Evolutionary conservation across 2,888 invertebrate species (phyloP), one percentile per base, ranked within the genome.

Genomic region (Pardosa pseudoannulata): DNA sequence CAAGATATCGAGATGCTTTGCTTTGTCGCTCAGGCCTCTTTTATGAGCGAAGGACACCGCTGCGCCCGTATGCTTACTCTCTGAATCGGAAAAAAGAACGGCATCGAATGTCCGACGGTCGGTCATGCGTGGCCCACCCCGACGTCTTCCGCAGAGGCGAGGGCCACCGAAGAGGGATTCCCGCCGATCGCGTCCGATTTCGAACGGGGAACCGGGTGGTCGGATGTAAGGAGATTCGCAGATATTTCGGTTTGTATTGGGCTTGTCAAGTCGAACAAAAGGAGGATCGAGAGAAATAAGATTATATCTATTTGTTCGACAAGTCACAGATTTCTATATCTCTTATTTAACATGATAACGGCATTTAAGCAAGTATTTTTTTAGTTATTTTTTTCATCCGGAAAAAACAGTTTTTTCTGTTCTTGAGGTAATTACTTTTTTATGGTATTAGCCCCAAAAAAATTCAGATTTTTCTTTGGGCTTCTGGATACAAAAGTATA

Each of bases 171-270:
- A 56, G 23, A 23, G 23, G 56, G 56, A 23, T 56, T 56, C 56
- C 56, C 56, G 56, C 56, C 56, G 56, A 56, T 56, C 56, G 56
- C 56, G 56, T 56, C 56, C 56, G 56, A 56, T 56, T 56, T 56
- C 56, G 19, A 56, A 56, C 56, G 5, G 11, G 56, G 23, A 23
- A 46, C 7, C 5, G 9, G 9, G 5, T 46, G n/a, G 16, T 16
- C 23, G 23, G 56, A 23, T 56, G 56, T 19, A 23, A 19, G 56
- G 23, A 23, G 16, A 5, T 56, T 56, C 23, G 23, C 5, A 56
- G 5, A 19, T 7, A 23, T 23, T 23, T 23, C 5, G 1, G 23
- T 19, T 23, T 56, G 1, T 6, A 1, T 23, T 56, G 19, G 56
- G 23, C 2, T 56, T 56, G 56, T 56, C 56, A 56, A 23, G 16